Evolutionary conservation across 2,797 vertebrate genomes (phyloP).

Genomic region (Sebastolobus alascanus): DNA sequence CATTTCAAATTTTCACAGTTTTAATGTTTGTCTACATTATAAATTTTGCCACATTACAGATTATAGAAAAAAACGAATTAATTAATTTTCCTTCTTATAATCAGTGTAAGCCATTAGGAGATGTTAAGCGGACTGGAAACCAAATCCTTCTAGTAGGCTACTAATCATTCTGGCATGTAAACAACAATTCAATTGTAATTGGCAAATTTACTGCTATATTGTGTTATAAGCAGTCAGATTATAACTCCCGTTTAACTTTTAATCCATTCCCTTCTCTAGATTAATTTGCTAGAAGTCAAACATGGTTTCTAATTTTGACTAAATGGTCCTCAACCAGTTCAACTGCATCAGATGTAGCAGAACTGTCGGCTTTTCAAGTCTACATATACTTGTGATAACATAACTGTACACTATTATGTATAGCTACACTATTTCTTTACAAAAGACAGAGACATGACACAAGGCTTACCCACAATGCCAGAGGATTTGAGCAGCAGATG

Average conservation of each 20-base stretch:
- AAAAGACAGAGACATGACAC: not conserved
- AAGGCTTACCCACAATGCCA: conserved; percentile 92
- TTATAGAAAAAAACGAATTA: not conserved
- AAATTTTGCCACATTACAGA: not conserved
- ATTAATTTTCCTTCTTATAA: not conserved
- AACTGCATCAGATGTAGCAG: not conserved
- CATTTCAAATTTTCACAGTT: not conserved
- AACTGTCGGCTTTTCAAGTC: not conserved
- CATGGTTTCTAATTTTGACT: not conserved
- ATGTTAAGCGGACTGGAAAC: conserved; percentile 9
- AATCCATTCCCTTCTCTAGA: not conserved
- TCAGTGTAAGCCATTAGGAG: not conserved
- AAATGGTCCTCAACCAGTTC: not conserved
- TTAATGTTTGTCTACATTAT: conserved; percentile 13
- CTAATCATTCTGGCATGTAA: not conserved
- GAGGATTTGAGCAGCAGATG: conserved; percentile 96
- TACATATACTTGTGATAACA: not conserved
- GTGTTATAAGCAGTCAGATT: not conserved
- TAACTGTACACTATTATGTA: not conserved
- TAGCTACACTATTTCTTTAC: not conserved
- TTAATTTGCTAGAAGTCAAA: not conserved
- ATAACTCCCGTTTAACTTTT: not conserved
- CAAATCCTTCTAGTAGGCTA: not conserved
- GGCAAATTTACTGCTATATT: not conserved
- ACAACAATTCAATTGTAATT: not conserved